These are phyloP conservation scores for Atta texana DNA, from an alignment of 1,140 invertebrate species.

Conservation along the genomic window DNA sequence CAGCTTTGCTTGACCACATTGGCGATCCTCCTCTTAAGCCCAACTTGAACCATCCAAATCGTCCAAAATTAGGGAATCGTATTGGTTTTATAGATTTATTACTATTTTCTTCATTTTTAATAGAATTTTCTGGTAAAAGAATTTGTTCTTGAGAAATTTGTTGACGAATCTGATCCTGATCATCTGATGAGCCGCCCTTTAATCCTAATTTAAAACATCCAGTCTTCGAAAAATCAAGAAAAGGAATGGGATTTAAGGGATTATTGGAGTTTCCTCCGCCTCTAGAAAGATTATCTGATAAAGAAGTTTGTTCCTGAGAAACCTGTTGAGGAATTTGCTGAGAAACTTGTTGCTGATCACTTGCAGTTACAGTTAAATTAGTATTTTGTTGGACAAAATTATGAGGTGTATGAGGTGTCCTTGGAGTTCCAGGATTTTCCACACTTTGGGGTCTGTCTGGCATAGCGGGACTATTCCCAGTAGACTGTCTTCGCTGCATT, in stretches of 20 bases:
- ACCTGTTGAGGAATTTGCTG: conserved; percentile 80
- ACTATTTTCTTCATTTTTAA: conserved; percentile 86
- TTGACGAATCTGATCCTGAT: conserved; percentile 15
- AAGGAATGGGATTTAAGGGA: conserved; percentile 46
- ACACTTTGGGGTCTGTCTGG: conserved; percentile 87
- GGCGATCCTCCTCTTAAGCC: conserved; percentile 91
- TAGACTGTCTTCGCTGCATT: conserved; percentile 86
- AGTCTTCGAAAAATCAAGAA: conserved; percentile 84
- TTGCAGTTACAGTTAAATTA: conserved; percentile 78
- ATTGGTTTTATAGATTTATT: conserved; percentile 87
- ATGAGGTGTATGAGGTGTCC: conserved; percentile 84
- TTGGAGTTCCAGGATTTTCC: conserved; percentile 87
- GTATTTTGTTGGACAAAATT: conserved; percentile 77
- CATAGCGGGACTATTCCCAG: conserved; percentile 87
- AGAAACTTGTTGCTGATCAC: conserved; percentile 78
- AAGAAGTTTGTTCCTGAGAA: conserved; percentile 77
- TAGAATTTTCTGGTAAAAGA: conserved; percentile 75
- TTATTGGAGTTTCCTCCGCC: conserved; percentile 48
- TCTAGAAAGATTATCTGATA: conserved; percentile 76
- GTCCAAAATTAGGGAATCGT: conserved; percentile 85
- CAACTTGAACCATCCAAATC: conserved; percentile 88
- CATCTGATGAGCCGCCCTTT: conserved; percentile 89
- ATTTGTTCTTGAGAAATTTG: conserved; percentile 72
- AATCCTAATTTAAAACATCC: conserved; percentile 89
- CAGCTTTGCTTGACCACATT: conserved; percentile 88